Conservation (phyloP, 1,140 invertebrate species). For the Apis dorsata region DNA sequence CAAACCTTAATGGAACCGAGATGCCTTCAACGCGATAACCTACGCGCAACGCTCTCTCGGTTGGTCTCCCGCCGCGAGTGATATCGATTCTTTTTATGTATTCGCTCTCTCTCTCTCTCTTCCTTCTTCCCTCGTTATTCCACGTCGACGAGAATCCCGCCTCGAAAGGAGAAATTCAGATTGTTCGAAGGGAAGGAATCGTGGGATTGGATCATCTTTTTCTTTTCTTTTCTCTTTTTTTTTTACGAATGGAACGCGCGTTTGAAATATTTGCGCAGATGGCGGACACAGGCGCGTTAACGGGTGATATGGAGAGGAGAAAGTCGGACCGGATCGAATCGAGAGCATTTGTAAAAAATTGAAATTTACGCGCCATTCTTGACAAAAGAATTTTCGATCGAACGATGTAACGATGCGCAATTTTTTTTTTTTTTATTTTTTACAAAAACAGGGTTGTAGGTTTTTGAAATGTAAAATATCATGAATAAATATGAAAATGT, state of each 20-base stretch:
- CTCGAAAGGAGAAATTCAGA: neutral
- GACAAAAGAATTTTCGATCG: too few relatives aligned
- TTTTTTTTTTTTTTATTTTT: too few relatives aligned
- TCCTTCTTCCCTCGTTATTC: neutral
- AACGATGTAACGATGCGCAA: too few relatives aligned
- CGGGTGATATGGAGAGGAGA: neutral
- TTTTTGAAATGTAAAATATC: too few relatives aligned
- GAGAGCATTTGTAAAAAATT: too few relatives aligned
- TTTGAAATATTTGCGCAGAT: neutral
- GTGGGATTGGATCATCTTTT: neutral
- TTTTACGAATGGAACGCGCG: neutral
- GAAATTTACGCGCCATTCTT: too few relatives aligned
- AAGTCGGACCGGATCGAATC: neutral
- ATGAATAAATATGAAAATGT: too few relatives aligned
- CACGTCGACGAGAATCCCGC: neutral
- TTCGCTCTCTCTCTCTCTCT: slow-evolving; percentile 32
- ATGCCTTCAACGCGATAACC: slow-evolving; percentile 64
- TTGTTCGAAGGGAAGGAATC: neutral
- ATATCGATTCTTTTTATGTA: slow-evolving; percentile 57
- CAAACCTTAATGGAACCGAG: slow-evolving; percentile 69
- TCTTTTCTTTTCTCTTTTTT: too few relatives aligned
- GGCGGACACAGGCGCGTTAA: neutral
- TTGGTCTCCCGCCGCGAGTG: slow-evolving; percentile 51
- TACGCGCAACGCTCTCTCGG: slow-evolving; percentile 56
- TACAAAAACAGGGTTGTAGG: too few relatives aligned